Evolutionary conservation across 2,888 invertebrate genomes (phyloP).

Genomic region (Microdon myrmicae): DNA sequence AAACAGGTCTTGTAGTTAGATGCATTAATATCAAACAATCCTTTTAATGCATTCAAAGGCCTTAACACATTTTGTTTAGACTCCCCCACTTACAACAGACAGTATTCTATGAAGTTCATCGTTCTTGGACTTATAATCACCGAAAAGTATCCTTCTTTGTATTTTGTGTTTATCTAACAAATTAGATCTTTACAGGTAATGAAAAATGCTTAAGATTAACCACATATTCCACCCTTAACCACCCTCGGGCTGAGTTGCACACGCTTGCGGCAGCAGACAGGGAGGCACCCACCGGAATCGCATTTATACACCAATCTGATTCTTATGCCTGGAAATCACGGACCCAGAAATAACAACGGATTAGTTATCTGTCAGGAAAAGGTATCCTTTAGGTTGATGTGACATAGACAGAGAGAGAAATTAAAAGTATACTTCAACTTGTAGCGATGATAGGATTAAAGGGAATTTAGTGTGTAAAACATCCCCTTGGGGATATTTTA

Average conservation of each 20-base stretch:
- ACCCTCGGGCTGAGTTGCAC: slow-evolving; percentile 10
- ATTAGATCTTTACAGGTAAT: slow-evolving; percentile 43
- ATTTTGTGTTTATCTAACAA: slow-evolving; percentile 33
- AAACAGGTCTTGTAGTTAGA: too few relatives aligned
- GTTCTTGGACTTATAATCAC: too few relatives aligned
- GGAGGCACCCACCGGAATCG: neutral
- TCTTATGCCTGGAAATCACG: slow-evolving; percentile 10
- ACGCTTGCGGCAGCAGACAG: neutral
- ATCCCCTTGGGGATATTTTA: slow-evolving; percentile 34
- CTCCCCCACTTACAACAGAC: too few relatives aligned
- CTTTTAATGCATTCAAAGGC: too few relatives aligned
- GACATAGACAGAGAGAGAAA: slow-evolving; percentile 35
- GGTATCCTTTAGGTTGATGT: too few relatives aligned
- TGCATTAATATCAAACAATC: too few relatives aligned
- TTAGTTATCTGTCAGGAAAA: slow-evolving; percentile 47
- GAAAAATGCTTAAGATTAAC: slow-evolving; percentile 39
- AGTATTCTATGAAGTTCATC: too few relatives aligned
- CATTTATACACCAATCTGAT: neutral
- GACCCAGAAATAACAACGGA: slow-evolving; percentile 19
- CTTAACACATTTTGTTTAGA: too few relatives aligned
- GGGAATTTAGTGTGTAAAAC: slow-evolving; percentile 39
- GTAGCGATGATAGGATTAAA: slow-evolving; percentile 42
- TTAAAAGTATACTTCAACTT: slow-evolving; percentile 29
- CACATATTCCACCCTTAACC: slow-evolving; percentile 6
- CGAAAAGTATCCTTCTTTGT: slow-evolving; percentile 8